Evolutionary conservation across 2,888 invertebrate species (phyloP).

Genomic region (Antheraea yamamai): DNA sequence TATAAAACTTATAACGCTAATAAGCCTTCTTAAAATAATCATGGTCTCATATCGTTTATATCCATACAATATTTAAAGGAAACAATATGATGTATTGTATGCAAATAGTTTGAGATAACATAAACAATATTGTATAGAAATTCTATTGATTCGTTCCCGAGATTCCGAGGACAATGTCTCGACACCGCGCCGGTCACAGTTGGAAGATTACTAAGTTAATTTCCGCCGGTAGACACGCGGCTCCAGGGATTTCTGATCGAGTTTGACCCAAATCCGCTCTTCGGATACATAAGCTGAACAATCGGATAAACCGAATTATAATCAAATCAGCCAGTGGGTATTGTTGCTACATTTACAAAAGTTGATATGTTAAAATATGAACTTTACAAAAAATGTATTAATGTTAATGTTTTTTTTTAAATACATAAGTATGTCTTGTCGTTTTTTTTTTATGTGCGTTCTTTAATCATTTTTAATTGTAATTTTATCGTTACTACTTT

Average conservation of each 20-base stretch:
- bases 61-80: slow-evolving; percentile 25
- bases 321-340: neutral
- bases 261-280: slow-evolving; percentile 49
- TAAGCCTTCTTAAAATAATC: neutral
- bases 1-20: neutral
- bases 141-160: slow-evolving; percentile 1
- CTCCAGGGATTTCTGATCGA: slow-evolving; percentile 45
- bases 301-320: slow-evolving; percentile 18
- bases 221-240: slow-evolving; percentile 46
- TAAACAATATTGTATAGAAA: slow-evolving; percentile 8
- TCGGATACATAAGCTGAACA: slow-evolving; percentile 29
- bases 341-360: neutral
- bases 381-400: neutral
- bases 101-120: slow-evolving; percentile 29
- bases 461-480: no score
- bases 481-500: no score
- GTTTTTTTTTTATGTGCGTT: no score
- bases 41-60: neutral
- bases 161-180: slow-evolving; percentile 22
- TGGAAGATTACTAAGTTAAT: slow-evolving; percentile 62
- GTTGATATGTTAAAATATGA: neutral
- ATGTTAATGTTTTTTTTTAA: no score
- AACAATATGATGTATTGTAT: slow-evolving; percentile 32
- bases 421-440: no score
- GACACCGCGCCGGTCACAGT: slow-evolving; percentile 37